Percentiles rank a stretch among this genome's conserved stretches.
phyloP scores from a whole-genome alignment of 2,888 invertebrate genomes.

The Gymnoscelis rufifasciata region DNA sequence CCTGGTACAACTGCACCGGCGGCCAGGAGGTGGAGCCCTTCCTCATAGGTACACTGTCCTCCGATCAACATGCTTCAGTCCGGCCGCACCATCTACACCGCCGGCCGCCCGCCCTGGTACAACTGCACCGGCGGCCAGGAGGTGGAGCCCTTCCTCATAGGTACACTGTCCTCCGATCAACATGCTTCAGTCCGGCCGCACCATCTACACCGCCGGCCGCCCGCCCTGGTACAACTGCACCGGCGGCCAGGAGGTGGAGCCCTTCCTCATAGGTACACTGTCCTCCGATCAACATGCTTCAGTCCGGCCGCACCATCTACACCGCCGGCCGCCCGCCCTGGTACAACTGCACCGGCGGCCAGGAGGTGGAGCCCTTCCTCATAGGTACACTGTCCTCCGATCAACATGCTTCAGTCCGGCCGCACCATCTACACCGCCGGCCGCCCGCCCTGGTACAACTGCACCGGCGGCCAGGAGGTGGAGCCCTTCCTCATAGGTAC shows the following conservation, averaged over 20 bases:
- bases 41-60: constrained; percentile 87
- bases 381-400: no score
- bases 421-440: constrained; percentile 99
- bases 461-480: constrained; percentile 96
- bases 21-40: constrained; percentile 98
- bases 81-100: constrained; percentile 96
- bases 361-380: constrained; percentile 97
- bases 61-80: constrained; percentile 62
- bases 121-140: constrained; percentile 97
- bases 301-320: constrained; percentile 90
- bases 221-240: constrained; percentile 99
- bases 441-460: constrained; percentile 98
- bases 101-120: constrained; percentile 99
- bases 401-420: no score
- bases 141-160: constrained; percentile 98
- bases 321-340: constrained; percentile 99
- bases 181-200: constrained; percentile 74
- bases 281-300: no score
- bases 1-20: constrained; percentile 98
- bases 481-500: constrained; percentile 98
- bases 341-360: constrained; percentile 98
- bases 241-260: constrained; percentile 97
- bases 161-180: constrained; percentile 61
- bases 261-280: constrained; percentile 98
- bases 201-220: constrained; percentile 98